phyloP scores from a whole-genome alignment of 1,140 invertebrate species.

The Drosophila chauvacae region DNA sequence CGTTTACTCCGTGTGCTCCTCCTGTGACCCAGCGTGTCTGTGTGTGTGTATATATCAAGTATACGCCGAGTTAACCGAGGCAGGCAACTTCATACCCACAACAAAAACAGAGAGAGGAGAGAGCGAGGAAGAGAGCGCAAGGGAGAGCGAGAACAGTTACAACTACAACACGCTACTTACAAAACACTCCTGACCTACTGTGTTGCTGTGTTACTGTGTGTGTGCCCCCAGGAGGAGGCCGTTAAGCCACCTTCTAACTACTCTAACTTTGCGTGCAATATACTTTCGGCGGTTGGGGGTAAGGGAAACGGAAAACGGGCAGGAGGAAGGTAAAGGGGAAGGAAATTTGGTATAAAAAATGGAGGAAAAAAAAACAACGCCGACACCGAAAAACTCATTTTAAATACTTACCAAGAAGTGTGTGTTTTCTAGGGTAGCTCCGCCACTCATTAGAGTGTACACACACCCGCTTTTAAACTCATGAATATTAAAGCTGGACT shows the following conservation, averaged over 20 bases:
- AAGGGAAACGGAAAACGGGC: neutral
- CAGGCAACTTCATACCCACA: conserved; percentile 77
- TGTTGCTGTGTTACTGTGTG: conserved; percentile 50
- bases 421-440: conserved; percentile 34
- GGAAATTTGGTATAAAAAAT: conserved; percentile 66
- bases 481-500: conserved; percentile 35
- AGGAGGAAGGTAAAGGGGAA: conserved; percentile 6
- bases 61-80: conserved; percentile 67
- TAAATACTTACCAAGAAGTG: conserved; percentile 56
- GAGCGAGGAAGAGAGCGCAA: neutral
- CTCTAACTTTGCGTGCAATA: conserved; percentile 49
- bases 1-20: conserved; percentile 15
- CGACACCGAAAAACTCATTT: conserved; percentile 69
- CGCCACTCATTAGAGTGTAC: conserved; percentile 66
- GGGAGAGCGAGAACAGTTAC: conserved; percentile 17
- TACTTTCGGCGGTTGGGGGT: conserved; percentile 15
- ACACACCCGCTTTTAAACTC: conserved; percentile 25
- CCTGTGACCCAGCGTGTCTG: conserved; percentile 5
- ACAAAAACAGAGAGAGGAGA: conserved; percentile 50
- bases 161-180: conserved; percentile 69
- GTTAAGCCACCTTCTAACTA: conserved; percentile 53
- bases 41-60: conserved; percentile 58
- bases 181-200: conserved; percentile 79
- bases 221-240: conserved; percentile 30
- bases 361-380: conserved; percentile 28